Evolutionary conservation across 2,113 vertebrate genomes (phyloP).

Genomic region (Marmota flaviventris): DNA sequence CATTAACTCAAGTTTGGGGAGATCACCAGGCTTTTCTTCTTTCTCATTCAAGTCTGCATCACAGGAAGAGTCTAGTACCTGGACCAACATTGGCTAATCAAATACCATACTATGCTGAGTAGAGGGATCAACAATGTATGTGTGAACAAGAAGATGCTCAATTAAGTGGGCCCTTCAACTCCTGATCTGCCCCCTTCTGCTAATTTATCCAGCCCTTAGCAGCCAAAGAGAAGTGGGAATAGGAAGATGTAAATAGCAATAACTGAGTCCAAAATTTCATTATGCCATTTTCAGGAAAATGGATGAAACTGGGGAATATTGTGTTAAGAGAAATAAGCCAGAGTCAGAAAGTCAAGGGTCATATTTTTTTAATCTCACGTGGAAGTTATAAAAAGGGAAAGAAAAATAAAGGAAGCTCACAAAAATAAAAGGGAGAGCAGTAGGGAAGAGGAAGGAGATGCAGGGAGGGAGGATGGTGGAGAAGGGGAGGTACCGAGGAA

Average conservation of each 20-base stretch:
- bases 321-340: too few relatives aligned
- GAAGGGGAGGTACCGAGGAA: too few relatives aligned
- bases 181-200: neutral
- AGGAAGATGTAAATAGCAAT: neutral
- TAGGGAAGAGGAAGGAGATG: too few relatives aligned
- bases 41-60: neutral
- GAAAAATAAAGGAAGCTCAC: too few relatives aligned
- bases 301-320: too few relatives aligned
- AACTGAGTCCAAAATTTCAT: neutral
- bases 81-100: conserved; percentile 1
- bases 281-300: too few relatives aligned
- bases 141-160: neutral
- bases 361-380: too few relatives aligned
- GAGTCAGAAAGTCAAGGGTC: too few relatives aligned
- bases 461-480: too few relatives aligned
- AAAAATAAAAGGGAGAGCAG: too few relatives aligned
- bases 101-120: neutral
- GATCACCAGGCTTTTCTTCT: neutral
- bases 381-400: too few relatives aligned
- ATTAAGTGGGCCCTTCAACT: neutral
- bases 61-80: neutral
- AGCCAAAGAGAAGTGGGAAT: neutral
- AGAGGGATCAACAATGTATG: neutral
- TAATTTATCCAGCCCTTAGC: neutral
- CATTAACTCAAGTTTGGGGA: neutral